These are phyloP conservation scores for Hipposideros armiger DNA, from an alignment of 2,113 vertebrate genomes.

Conservation along the genomic window DNA sequence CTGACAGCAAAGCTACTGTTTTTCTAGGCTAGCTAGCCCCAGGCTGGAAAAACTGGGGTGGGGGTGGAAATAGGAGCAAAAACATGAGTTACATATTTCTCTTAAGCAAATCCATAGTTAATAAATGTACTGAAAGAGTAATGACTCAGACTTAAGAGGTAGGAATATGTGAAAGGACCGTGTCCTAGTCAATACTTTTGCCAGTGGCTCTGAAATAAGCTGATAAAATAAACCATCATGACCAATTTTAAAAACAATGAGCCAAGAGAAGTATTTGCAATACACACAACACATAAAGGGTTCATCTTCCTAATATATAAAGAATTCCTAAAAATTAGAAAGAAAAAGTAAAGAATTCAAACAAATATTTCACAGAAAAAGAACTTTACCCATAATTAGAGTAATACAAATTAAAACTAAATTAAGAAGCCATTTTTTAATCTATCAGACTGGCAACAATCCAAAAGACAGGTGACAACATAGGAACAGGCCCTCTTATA, in stretches of 20 bases:
- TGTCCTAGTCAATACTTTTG: neutral
- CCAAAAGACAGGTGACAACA: neutral
- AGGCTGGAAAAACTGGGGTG: neutral
- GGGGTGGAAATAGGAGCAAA: neutral
- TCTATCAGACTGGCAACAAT: neutral
- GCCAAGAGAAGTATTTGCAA: constrained; percentile 3
- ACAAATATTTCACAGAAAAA: neutral
- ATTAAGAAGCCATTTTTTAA: neutral
- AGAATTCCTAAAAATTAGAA: neutral
- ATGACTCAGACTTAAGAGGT: neutral
- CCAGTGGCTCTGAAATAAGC: neutral
- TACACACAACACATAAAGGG: neutral
- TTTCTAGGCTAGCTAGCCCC: neutral
- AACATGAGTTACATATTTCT: neutral
- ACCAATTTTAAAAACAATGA: constrained; percentile 20
- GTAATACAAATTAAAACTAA: constrained; percentile 13
- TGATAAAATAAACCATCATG: neutral
- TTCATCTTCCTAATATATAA: neutral
- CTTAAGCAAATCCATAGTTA: neutral
- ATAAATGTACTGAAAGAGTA: neutral
- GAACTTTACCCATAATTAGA: neutral
- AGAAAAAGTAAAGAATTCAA: neutral
- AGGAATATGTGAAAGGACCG: neutral
- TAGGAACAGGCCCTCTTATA: neutral
- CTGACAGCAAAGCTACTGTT: neutral